A percentile compares a stretch with the other conserved stretches of the same genome.
Evolutionary conservation across 92 coral and sea anemone species (phyloP).

Genomic region (Pocillopora grandis): DNA sequence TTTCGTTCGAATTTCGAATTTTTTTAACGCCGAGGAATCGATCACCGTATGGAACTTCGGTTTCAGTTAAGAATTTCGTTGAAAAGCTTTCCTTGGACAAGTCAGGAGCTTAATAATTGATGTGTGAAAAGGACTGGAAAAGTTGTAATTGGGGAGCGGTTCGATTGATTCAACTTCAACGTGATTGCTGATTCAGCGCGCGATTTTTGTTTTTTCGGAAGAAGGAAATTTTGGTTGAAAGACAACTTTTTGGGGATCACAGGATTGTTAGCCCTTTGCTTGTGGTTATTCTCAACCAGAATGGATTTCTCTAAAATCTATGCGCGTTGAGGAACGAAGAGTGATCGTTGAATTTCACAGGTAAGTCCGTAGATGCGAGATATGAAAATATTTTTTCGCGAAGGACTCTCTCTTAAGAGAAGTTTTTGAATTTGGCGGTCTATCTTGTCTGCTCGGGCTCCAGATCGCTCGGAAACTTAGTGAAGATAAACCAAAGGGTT

Average conservation of each 20-base stretch:
- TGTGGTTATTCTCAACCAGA: constrained; percentile 42
- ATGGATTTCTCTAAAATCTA: constrained; percentile 69
- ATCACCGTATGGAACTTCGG: constrained; percentile 71
- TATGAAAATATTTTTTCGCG: constrained; percentile 72
- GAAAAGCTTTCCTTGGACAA: constrained; percentile 63
- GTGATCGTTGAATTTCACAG: constrained; percentile 71
- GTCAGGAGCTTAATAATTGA: constrained; percentile 83
- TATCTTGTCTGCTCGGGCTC: constrained; percentile 57
- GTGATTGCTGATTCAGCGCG: constrained; percentile 99
- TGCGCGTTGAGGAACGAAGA: constrained; percentile 67
- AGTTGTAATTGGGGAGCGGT: constrained; percentile 92
- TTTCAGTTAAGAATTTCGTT: constrained; percentile 21
- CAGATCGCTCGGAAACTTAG: constrained; percentile 68
- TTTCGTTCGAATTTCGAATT: constrained; percentile 99
- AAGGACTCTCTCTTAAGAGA: constrained; percentile 66
- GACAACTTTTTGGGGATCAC: constrained; percentile 72
- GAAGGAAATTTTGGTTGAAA: constrained; percentile 87
- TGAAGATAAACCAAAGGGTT: constrained; percentile 67
- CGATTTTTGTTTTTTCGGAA: constrained; percentile 96
- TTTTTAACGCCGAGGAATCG: constrained; percentile 91
- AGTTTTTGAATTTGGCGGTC: constrained; percentile 86
- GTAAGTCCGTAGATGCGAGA: constrained; percentile 87
- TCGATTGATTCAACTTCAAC: constrained; percentile 89
- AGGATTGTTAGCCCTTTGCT: constrained; percentile 65
- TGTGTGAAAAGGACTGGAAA: constrained; percentile 79